phyloP scores from a whole-genome alignment of 1,140 invertebrate species.

The Lithobius niger region DNA sequence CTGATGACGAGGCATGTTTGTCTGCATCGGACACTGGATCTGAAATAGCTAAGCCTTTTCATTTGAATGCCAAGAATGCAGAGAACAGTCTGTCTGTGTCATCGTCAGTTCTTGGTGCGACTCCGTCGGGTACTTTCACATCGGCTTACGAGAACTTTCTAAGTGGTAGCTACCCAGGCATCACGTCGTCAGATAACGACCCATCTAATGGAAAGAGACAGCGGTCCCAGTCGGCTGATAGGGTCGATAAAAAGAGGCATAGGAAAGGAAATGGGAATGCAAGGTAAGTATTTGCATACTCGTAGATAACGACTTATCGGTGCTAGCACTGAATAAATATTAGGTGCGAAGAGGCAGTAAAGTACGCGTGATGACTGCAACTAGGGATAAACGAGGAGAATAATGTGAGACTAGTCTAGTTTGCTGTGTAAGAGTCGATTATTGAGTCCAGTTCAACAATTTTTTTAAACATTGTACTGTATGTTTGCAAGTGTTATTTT shows the following conservation, averaged over 20 bases:
- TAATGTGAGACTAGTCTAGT: no score
- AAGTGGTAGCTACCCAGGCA: slow-evolving; percentile 4
- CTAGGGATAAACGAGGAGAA: no score
- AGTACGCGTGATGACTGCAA: no score
- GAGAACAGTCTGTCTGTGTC: slow-evolving; percentile 17
- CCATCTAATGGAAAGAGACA: slow-evolving; percentile 4
- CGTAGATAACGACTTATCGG: no score
- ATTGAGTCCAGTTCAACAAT: no score
- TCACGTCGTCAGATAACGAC: not conserved
- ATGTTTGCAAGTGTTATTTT: no score
- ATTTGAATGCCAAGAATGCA: not conserved
- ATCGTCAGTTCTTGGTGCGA: slow-evolving; percentile 23
- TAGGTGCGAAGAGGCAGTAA: no score
- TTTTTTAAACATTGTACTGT: no score
- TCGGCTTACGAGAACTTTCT: slow-evolving; percentile 9
- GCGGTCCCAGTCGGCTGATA: slow-evolving; percentile 17
- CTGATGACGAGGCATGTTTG: slow-evolving; percentile 2
- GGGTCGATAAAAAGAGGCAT: slow-evolving; percentile 21
- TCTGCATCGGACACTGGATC: slow-evolving; percentile 2
- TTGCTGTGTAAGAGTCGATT: no score
- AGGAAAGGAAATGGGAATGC: slow-evolving; percentile 13
- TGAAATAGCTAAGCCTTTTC: not conserved
- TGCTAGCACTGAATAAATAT: no score
- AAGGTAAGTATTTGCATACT: no score
- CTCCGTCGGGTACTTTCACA: not conserved